Conservation (phyloP, 2,888 invertebrate species). For the Syrphus vitripennis region DNA sequence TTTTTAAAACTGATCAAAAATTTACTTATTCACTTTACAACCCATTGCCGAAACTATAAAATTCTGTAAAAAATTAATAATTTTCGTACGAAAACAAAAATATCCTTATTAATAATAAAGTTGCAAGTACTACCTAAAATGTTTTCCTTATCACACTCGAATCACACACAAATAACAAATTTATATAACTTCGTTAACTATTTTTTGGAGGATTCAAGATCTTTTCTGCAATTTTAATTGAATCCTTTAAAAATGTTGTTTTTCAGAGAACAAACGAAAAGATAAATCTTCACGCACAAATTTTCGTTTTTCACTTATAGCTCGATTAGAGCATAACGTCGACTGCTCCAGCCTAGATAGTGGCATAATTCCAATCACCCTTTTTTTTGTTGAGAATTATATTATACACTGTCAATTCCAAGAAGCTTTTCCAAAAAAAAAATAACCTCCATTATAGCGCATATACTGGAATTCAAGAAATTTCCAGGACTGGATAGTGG, state of each 20-base stretch:
- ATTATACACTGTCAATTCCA: not conserved
- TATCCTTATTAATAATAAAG: too few species aligned
- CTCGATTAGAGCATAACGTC: not conserved
- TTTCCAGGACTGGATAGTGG: not conserved
- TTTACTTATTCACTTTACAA: too few species aligned
- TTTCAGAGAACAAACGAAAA: not conserved
- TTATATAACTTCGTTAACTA: not conserved
- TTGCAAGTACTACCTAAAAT: too few species aligned
- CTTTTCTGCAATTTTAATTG: too few species aligned
- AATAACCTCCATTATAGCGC: not conserved
- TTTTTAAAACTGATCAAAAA: too few species aligned
- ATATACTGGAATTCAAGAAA: not conserved
- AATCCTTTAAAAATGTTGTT: not conserved
- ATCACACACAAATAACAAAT: too few species aligned
- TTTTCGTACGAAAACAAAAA: too few species aligned
- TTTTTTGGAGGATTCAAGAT: not conserved
- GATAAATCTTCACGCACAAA: not conserved
- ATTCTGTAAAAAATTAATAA: too few species aligned
- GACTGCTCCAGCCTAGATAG: conserved; percentile 7
- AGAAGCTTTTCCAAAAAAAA: not conserved
- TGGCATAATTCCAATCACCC: conserved; percentile 6
- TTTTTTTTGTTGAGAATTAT: not conserved
- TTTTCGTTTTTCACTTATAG: not conserved
- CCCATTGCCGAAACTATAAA: too few species aligned
- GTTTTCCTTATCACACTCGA: too few species aligned